These are phyloP conservation scores for Erythrocebus patas DNA, from an alignment of 2,113 vertebrate genomes.

Conservation along the genomic window DNA sequence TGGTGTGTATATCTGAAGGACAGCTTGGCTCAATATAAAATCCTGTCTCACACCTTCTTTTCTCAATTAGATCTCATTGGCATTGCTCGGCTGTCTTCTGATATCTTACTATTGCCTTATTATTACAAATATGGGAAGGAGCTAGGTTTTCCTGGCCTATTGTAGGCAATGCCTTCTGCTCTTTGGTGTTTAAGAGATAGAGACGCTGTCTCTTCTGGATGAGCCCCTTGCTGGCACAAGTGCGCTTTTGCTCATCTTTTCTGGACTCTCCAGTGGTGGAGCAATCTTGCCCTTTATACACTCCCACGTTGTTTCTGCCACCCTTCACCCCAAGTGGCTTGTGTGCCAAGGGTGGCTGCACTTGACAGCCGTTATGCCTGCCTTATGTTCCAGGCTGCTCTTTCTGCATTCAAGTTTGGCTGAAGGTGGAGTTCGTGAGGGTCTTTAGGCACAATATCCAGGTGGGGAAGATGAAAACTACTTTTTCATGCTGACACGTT, in stretches of 20 bases:
- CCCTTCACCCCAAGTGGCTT: accelerated
- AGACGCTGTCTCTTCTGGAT: accelerated
- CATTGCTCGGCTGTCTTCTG: accelerated
- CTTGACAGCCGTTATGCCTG: accelerated
- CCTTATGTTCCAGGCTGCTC: too few relatives aligned
- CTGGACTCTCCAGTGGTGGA: accelerated
- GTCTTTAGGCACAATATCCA: background rate
- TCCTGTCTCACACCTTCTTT: background rate
- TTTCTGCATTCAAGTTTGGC: too few relatives aligned
- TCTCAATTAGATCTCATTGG: accelerated
- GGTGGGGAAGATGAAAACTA: background rate
- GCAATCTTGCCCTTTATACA: accelerated
- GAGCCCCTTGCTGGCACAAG: background rate
- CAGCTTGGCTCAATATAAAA: accelerated
- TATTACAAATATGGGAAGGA: accelerated
- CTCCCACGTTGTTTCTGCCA: accelerated
- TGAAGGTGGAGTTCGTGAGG: background rate
- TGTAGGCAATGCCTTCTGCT: background rate
- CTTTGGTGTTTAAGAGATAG: accelerated
- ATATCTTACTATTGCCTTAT: background rate
- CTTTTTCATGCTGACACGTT: accelerated
- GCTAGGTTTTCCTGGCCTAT: background rate
- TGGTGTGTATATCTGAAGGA: accelerated
- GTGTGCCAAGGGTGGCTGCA: accelerated
- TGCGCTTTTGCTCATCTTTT: accelerated